A percentile compares a stretch with the other conserved stretches of the same genome.
phyloP scores from a whole-genome alignment of 2,888 invertebrate genomes.

The Cephus spinipes region DNA sequence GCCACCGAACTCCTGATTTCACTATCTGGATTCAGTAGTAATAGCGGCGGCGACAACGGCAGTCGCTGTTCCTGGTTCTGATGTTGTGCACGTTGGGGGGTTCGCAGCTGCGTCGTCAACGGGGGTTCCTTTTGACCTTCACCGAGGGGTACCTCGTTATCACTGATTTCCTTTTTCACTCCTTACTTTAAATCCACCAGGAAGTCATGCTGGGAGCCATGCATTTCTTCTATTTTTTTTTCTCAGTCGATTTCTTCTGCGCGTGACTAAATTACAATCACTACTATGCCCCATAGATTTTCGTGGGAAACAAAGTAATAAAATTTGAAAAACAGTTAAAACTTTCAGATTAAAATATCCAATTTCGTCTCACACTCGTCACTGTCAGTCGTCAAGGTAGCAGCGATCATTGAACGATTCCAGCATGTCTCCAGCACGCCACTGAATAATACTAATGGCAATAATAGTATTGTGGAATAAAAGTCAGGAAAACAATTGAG shows the following conservation, averaged over 20 bases:
- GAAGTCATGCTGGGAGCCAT: neutral
- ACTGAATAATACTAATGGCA: slow-evolving; percentile 30
- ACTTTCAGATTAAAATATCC: neutral
- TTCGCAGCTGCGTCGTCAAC: slow-evolving; percentile 18
- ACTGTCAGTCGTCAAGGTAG: neutral
- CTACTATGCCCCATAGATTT: neutral
- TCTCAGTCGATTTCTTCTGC: neutral
- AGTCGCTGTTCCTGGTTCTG: neutral
- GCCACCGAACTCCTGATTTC: slow-evolving; percentile 38
- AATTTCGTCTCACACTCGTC: neutral
- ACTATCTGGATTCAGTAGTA: neutral
- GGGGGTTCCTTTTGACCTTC: slow-evolving; percentile 17
- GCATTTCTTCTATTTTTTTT: neutral
- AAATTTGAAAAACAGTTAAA: neutral
- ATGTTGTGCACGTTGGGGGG: slow-evolving; percentile 37
- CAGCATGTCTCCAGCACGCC: slow-evolving; percentile 22
- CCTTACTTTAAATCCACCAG: slow-evolving; percentile 30
- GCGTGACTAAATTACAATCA: neutral
- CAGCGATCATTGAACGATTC: neutral
- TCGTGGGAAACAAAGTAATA: neutral
- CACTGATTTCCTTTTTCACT: slow-evolving; percentile 50
- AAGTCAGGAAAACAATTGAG: slow-evolving; percentile 58
- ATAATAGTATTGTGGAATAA: slow-evolving; percentile 32
- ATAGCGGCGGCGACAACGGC: neutral
- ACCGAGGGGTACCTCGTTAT: slow-evolving; percentile 60